Evolutionary conservation across 2,888 invertebrate species (phyloP), one percentile per base, ranked within the genome.

Genomic region (Crossocerus cetratus): DNA sequence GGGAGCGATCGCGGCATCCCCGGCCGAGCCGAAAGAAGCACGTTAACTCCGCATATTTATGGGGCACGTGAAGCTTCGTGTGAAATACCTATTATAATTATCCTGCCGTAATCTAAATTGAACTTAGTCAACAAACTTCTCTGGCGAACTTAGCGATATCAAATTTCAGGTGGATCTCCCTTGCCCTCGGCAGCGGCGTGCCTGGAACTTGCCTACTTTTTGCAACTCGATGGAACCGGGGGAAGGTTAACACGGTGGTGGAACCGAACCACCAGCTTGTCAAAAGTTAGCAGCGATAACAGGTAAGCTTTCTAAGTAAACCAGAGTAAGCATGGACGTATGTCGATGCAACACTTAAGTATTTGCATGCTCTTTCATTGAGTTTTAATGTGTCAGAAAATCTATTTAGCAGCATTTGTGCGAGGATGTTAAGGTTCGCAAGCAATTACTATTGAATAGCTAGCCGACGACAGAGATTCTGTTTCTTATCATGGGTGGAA

Each of bases 31-130:
- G 16, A 49, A 49, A 49, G 49, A 49, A 49, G 49, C 49, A 16
- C 49, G 49, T 16, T 49, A 49, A 49, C 14, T 49, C 16, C n/a
- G 60, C 53, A 67, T 60, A 74, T 72, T 61, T 67, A 72, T 55
- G 67, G 49, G 32, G 59, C 67, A 67, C 72, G 72, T 64, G 56
- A 74, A 67, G 67, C 54, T 74, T 57, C 67, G 74, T 67, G 67
- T 57, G 56, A 74, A 74, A 74, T 60, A 32, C 63, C 60, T 56
- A 64, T 64, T 60, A 59, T 71, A 72, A 74, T 74, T 74, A 74
- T 72, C 45, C 49, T 66, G 63, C 63, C 63, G 67, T 72, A 72
- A 74, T 74, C 72, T 74, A 67, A 67, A 74, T 72, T 74, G 60
- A 62, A 16, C 63, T 53, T 59, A 44, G 60, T 63, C 60, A 61